Evolutionary conservation across 2,797 vertebrate species (phyloP).

Genomic region (Kryptolebias ocellatus): DNA sequence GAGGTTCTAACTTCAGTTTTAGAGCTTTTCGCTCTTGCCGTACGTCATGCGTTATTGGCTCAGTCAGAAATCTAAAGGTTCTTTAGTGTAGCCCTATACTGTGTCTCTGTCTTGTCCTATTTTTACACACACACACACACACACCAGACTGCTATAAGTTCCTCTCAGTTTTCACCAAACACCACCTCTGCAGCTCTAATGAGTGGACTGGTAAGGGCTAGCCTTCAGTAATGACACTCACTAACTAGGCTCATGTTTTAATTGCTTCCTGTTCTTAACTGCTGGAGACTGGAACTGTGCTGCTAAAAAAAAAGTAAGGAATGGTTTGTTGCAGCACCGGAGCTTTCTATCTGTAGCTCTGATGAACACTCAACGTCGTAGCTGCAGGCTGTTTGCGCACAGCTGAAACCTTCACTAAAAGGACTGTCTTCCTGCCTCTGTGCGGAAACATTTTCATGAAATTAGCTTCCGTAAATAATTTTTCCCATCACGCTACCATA

Average conservation of each 20-base stretch:
- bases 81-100: conserved; percentile 10
- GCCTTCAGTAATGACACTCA: conserved; percentile 80
- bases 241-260: conserved; percentile 82
- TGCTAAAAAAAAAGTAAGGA: conserved; percentile 63
- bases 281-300: conserved; percentile 69
- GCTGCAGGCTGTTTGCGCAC: conserved; percentile 54
- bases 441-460: not conserved
- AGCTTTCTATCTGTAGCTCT: conserved; percentile 68
- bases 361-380: conserved; percentile 66
- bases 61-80: conserved; percentile 14
- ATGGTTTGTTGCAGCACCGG: conserved; percentile 30
- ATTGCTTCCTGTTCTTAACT: conserved; percentile 87
- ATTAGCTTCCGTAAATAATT: not conserved
- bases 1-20: not conserved
- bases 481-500: conserved; percentile 16
- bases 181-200: conserved; percentile 78
- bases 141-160: conserved; percentile 55
- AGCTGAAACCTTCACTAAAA: conserved; percentile 24
- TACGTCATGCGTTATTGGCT: conserved; percentile 11
- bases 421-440: no score
- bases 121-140: conserved; percentile 39
- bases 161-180: conserved; percentile 65
- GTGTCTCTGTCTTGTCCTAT: conserved; percentile 33
- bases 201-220: conserved; percentile 78
- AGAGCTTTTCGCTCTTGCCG: conserved; percentile 9